These are phyloP conservation scores for Malurus splendens DNA, from an alignment of 2,797 vertebrate genomes.

Conservation along the genomic window DNA sequence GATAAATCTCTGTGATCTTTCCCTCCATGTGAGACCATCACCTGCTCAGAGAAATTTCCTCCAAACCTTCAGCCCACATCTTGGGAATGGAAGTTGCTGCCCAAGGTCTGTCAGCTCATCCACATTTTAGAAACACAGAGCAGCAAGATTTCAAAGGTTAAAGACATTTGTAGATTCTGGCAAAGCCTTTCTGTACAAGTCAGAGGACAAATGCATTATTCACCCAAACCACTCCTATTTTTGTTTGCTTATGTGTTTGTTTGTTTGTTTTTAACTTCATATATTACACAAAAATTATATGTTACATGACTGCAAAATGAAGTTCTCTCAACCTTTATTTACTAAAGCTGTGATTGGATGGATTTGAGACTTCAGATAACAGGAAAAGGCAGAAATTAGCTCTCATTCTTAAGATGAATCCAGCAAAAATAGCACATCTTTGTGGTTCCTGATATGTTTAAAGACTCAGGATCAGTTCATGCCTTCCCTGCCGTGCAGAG, in stretches of 20 bases:
- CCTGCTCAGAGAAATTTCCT: neutral
- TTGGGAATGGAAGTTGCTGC: neutral
- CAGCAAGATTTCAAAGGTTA: neutral
- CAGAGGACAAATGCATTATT: neutral
- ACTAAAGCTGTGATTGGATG: neutral
- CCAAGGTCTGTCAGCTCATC: neutral
- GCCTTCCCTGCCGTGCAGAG: neutral
- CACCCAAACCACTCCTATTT: neutral
- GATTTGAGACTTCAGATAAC: neutral
- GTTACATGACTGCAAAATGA: neutral
- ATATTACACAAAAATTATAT: neutral
- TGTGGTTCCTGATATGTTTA: neutral
- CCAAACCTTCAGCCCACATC: neutral
- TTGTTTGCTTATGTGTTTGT: conserved; percentile 10
- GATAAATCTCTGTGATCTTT: neutral
- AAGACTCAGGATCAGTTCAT: neutral
- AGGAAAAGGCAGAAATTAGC: neutral
- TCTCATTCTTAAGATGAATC: neutral
- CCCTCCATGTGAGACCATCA: neutral
- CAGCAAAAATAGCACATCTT: neutral
- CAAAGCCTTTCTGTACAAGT: neutral
- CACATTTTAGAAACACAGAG: neutral
- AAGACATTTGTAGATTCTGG: neutral
- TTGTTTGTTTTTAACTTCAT: neutral
- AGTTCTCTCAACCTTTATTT: conserved; percentile 1